A percentile compares a stretch with the other conserved stretches of the same genome.
Conservation (phyloP, 2,888 invertebrate species). For the Pterostichus niger region DNA sequence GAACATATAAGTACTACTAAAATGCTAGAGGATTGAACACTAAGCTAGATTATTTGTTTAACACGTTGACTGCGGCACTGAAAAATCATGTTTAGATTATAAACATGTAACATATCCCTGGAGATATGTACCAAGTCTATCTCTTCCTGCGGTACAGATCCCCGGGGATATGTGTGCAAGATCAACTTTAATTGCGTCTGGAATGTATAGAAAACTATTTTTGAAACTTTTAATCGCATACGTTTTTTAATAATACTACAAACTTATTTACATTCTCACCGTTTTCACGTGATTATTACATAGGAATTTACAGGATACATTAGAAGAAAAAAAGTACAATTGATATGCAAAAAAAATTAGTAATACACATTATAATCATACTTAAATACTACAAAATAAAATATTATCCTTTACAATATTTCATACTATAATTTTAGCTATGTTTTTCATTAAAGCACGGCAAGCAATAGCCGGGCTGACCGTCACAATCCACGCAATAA, state of each 20-base stretch:
- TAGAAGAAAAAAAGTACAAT: background rate
- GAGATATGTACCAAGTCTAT: constrained; percentile 6
- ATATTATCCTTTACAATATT: background rate
- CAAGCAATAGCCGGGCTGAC: background rate
- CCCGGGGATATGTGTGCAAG: background rate
- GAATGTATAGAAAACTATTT: background rate
- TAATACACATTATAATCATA: background rate
- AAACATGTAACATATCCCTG: background rate
- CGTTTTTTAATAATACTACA: background rate
- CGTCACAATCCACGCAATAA: background rate
- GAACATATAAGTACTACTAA: too few species aligned
- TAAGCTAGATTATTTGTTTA: too few species aligned
- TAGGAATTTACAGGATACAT: background rate
- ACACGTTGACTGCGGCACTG: constrained; percentile 4
- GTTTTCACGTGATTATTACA: constrained; percentile 1
- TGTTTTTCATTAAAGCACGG: constrained; percentile 9
- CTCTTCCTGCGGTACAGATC: background rate
- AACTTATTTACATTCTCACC: background rate
- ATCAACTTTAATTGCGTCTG: too few species aligned
- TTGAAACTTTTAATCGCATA: background rate
- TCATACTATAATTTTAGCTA: background rate
- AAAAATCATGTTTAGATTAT: background rate
- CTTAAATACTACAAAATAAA: background rate
- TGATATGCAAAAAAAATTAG: background rate
- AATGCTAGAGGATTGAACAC: too few species aligned